Percentiles rank a stretch among this genome's conserved stretches.
Evolutionary conservation across 2,888 invertebrate species (phyloP).

Genomic region (Zaprionus lineosus): DNA sequence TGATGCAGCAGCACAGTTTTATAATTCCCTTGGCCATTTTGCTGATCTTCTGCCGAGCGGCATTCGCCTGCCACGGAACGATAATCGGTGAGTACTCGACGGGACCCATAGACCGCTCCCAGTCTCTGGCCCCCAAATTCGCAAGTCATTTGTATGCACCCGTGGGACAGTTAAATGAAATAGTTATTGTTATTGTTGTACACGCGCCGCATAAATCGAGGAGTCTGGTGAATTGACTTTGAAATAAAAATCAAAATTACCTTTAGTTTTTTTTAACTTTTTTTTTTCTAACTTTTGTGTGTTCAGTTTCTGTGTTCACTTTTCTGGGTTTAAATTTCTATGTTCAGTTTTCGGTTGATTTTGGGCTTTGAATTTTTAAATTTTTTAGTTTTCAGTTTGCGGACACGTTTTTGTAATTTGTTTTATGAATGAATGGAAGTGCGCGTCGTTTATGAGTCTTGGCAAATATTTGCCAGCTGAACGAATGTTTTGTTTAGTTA

Average conservation of each 20-base stretch:
- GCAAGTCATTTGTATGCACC: slow-evolving; percentile 52
- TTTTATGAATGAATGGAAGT: slow-evolving; percentile 62
- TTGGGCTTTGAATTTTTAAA: no score
- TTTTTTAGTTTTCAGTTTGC: slow-evolving; percentile 35
- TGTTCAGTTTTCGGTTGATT: slow-evolving; percentile 12
- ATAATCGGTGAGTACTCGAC: slow-evolving; percentile 78
- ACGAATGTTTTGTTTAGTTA: slow-evolving; percentile 51
- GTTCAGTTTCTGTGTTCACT: slow-evolving; percentile 1
- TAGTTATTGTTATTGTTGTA: no score
- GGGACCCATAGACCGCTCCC: not conserved
- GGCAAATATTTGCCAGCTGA: slow-evolving; percentile 55
- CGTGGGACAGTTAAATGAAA: no score
- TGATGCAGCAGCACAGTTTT: slow-evolving; percentile 64
- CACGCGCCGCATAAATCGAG: no score
- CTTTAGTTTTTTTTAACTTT: slow-evolving; percentile 6
- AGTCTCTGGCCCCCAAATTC: not conserved
- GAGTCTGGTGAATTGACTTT: no score
- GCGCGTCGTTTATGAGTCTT: slow-evolving; percentile 23
- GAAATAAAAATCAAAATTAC: slow-evolving; percentile 16
- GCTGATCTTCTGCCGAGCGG: slow-evolving; percentile 71
- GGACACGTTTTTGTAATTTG: slow-evolving; percentile 65
- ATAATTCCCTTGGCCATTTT: slow-evolving; percentile 57
- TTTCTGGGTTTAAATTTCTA: slow-evolving; percentile 10
- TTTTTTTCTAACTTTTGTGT: slow-evolving; percentile 4
- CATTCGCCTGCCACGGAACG: slow-evolving; percentile 79